A percentile compares a stretch with the other conserved stretches of the same genome.
Conservation (phyloP, 1,140 invertebrate genomes). For the Drosophila nannoptera region DNA sequence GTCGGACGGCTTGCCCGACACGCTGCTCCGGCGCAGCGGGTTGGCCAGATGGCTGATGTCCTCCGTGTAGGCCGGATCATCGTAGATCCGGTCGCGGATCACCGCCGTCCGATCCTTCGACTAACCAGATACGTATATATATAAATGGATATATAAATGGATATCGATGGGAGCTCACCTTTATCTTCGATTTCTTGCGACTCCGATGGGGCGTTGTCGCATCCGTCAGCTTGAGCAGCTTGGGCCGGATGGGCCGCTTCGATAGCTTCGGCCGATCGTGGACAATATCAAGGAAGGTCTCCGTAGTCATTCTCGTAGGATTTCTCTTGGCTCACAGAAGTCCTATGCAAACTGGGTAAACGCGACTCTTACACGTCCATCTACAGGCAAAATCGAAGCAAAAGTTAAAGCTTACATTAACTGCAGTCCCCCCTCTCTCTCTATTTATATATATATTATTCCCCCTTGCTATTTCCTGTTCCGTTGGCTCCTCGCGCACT, state of each 20-base stretch:
- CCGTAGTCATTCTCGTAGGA: conserved; percentile 62
- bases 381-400: too few relatives aligned
- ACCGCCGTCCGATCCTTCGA: conserved; percentile 67
- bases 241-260: conserved; percentile 67
- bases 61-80: conserved; percentile 78
- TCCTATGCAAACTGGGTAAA: too few relatives aligned
- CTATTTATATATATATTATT: too few relatives aligned
- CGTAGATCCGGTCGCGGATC: conserved; percentile 74
- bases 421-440: too few relatives aligned
- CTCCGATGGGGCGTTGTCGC: conserved; percentile 72
- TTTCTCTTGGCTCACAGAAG: not conserved
- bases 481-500: too few relatives aligned
- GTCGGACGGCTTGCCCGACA: conserved; percentile 55
- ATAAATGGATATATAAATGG: too few relatives aligned
- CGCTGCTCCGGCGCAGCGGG: conserved; percentile 72
- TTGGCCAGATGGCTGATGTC: conserved; percentile 78
- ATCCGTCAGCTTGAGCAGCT: conserved; percentile 72
- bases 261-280: conserved; percentile 64
- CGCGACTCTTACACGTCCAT: too few relatives aligned
- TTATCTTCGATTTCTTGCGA: conserved; percentile 76
- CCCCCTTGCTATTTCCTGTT: too few relatives aligned
- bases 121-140: too few relatives aligned
- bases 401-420: too few relatives aligned
- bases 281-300: conserved; percentile 70
- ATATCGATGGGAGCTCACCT: too few relatives aligned